These are phyloP conservation scores for Drosophila rellima DNA, from an alignment of 2,888 invertebrate species.

Conservation along the genomic window DNA sequence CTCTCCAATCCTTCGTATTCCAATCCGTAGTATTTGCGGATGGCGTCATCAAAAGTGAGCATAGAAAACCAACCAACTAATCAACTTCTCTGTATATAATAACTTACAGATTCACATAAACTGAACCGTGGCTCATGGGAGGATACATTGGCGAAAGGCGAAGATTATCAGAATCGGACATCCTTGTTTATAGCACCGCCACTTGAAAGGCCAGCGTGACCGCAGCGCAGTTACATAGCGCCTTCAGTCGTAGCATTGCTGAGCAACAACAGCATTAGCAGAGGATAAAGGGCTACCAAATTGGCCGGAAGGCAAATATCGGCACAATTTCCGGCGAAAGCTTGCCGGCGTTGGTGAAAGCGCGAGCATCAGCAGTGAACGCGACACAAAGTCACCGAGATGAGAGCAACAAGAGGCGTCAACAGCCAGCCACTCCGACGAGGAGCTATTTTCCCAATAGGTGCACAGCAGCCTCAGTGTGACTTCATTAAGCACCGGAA, in stretches of 20 bases:
- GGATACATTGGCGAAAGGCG: slow-evolving; percentile 85
- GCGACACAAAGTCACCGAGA: slow-evolving; percentile 86
- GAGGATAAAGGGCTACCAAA: slow-evolving; percentile 53
- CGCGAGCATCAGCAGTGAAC: slow-evolving; percentile 84
- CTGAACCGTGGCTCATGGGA: slow-evolving; percentile 92
- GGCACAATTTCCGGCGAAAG: slow-evolving; percentile 84
- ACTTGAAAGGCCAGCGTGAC: slow-evolving; percentile 74
- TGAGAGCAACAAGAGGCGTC: slow-evolving; percentile 49
- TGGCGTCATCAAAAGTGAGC: slow-evolving; percentile 28
- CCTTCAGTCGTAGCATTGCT: slow-evolving; percentile 73
- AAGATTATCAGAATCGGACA: slow-evolving; percentile 31
- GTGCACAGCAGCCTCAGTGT: slow-evolving; percentile 82
- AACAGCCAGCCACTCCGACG: slow-evolving; percentile 87
- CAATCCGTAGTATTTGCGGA: slow-evolving; percentile 1
- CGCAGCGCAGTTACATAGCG: slow-evolving; percentile 83
- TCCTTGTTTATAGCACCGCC: slow-evolving; percentile 33
- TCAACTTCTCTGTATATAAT: background rate
- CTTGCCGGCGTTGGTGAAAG: slow-evolving; percentile 78
- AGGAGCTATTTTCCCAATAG: slow-evolving; percentile 87
- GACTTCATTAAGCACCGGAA: slow-evolving; percentile 82
- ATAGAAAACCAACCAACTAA: slow-evolving; percentile 1
- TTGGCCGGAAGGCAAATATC: slow-evolving; percentile 48
- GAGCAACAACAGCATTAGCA: slow-evolving; percentile 60
- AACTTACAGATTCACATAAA: slow-evolving; percentile 89
- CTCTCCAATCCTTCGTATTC: slow-evolving; percentile 36